phyloP scores from a whole-genome alignment of 2,888 invertebrate genomes.

The Plebejus argus region DNA sequence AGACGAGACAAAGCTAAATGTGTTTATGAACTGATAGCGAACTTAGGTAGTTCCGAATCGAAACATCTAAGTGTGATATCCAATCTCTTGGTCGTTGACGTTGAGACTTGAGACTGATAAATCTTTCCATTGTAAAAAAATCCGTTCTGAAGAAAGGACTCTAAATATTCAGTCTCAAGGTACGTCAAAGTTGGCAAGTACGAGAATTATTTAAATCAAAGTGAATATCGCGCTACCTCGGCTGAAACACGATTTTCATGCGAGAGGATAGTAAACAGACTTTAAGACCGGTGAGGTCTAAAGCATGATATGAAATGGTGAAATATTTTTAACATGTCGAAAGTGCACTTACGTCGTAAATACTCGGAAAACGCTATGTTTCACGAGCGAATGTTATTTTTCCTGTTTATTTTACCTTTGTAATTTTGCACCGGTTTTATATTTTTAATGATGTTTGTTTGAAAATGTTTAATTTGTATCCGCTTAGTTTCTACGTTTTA shows the following conservation, averaged over 20 bases:
- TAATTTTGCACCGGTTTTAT: conserved; percentile 17
- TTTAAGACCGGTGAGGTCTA: conserved; percentile 41
- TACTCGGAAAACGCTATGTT: conserved; percentile 33
- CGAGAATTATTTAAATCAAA: conserved; percentile 43
- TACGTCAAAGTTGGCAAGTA: conserved; percentile 18
- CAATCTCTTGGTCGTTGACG: neutral
- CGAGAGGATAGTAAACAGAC: conserved; percentile 45
- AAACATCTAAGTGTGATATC: neutral
- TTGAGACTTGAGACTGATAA: neutral
- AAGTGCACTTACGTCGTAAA: conserved; percentile 34
- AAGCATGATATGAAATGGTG: conserved; percentile 41
- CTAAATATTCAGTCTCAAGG: neutral
- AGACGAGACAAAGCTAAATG: conserved; percentile 17
- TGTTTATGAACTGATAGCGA: neutral
- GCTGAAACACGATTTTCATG: conserved; percentile 46
- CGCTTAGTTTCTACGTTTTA: neutral
- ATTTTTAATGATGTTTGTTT: conserved; percentile 22
- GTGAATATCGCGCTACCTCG: conserved; percentile 43
- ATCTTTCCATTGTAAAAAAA: neutral
- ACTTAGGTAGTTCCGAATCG: neutral
- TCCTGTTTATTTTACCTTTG: conserved; percentile 31
- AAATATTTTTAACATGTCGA: conserved; percentile 36
- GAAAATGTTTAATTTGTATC: conserved; percentile 11
- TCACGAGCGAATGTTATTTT: conserved; percentile 28
- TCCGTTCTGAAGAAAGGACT: neutral